A percentile compares a stretch with the other conserved stretches of the same genome.
Conservation (phyloP, 2,888 invertebrate species). For the Molanna angustata region DNA sequence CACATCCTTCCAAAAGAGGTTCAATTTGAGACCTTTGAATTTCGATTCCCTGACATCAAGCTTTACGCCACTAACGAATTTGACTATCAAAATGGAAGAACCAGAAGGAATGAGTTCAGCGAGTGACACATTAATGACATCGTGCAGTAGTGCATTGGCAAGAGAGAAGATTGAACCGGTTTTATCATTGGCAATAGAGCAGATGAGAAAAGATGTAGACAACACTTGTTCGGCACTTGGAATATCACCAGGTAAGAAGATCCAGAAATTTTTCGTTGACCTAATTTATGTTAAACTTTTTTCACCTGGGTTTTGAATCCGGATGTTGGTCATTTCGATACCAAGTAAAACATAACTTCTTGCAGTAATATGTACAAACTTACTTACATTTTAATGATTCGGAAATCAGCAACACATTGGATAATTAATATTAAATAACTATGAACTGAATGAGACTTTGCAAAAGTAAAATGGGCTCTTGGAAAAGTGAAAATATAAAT, state of each 20-base stretch:
- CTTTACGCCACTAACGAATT: constrained; percentile 48
- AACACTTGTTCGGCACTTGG: constrained; percentile 80
- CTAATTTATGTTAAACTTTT: no score
- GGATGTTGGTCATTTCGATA: no score
- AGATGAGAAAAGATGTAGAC: constrained; percentile 81
- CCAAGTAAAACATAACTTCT: no score
- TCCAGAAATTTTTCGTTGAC: no score
- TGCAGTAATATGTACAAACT: no score
- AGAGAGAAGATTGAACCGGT: constrained; percentile 81
- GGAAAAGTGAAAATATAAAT: no score
- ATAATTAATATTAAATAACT: no score
- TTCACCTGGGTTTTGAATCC: no score
- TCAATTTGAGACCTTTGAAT: constrained; percentile 78
- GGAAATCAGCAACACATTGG: no score
- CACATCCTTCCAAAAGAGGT: constrained; percentile 80
- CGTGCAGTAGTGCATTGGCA: constrained; percentile 55
- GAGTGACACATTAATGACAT: constrained; percentile 46
- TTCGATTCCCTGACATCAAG: constrained; percentile 57
- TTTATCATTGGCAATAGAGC: constrained; percentile 80
- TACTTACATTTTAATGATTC: no score
- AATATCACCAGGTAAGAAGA: constrained; percentile 80
- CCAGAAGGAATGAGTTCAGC: constrained; percentile 48
- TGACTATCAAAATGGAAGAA: constrained; percentile 65
- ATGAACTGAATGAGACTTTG: no score
- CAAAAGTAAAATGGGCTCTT: no score